Conservation (phyloP, 2,888 invertebrate species). For the Agrotis segetum region DNA sequence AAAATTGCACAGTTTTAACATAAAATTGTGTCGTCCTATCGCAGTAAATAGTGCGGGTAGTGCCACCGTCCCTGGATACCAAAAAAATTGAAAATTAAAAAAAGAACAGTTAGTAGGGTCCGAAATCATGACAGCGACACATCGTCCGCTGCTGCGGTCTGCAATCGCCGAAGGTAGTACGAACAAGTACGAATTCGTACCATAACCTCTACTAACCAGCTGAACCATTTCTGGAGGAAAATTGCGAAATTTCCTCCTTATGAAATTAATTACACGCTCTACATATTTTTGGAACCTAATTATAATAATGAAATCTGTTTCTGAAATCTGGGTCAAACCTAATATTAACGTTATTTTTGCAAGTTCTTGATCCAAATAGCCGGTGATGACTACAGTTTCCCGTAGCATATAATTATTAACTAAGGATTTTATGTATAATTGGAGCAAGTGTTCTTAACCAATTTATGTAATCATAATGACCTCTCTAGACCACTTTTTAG, state of each 20-base stretch:
- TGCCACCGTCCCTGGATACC: no score
- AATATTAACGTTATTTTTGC: conserved; percentile 27
- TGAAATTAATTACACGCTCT: conserved; percentile 28
- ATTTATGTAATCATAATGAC: conserved; percentile 62
- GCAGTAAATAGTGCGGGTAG: no score
- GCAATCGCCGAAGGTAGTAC: no score
- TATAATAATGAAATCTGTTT: conserved; percentile 26
- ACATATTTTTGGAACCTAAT: conserved; percentile 11
- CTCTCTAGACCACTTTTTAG: conserved; percentile 55
- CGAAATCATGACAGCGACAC: no score
- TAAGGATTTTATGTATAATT: conserved; percentile 41
- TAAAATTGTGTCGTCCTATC: no score
- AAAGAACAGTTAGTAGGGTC: no score
- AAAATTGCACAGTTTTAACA: no score
- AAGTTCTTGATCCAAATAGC: conserved; percentile 23
- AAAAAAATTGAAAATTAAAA: no score
- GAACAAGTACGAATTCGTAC: no score
- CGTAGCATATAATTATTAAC: conserved; percentile 12
- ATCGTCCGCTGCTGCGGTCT: no score
- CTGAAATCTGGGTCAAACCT: conserved; percentile 37
- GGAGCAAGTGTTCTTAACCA: conserved; percentile 59
- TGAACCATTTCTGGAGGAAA: conserved; percentile 13
- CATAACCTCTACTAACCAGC: not conserved
- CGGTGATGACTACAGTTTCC: conserved; percentile 37
- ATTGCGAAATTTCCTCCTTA: conserved; percentile 21